Percentiles rank a stretch among this genome's conserved stretches.
Conservation (phyloP, 2,888 invertebrate genomes). For the Adelphocoris suturalis region DNA sequence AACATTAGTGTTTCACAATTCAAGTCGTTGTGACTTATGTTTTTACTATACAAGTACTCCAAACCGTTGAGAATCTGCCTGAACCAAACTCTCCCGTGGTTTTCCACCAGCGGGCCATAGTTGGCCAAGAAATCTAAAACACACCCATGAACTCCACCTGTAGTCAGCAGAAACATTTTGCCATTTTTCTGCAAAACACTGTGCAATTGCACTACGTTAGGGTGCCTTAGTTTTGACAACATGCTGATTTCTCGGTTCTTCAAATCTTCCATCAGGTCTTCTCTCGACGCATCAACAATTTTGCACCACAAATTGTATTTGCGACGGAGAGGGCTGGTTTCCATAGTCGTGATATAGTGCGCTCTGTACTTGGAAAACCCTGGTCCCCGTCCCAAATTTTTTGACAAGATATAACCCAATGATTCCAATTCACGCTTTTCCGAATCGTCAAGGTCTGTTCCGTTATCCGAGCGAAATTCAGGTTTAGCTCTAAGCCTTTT, state of each 20-base stretch:
- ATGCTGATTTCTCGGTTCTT: slow-evolving; percentile 42
- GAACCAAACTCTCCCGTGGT: slow-evolving; percentile 61
- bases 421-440: slow-evolving; percentile 43
- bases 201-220: slow-evolving; percentile 23
- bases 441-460: not conserved
- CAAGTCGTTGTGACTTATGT: slow-evolving; percentile 47
- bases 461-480: not conserved
- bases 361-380: slow-evolving; percentile 18
- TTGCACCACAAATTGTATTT: slow-evolving; percentile 50
- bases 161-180: slow-evolving; percentile 16
- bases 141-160: slow-evolving; percentile 25
- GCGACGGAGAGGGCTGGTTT: slow-evolving; percentile 2
- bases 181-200: slow-evolving; percentile 24
- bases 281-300: slow-evolving; percentile 28
- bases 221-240: slow-evolving; percentile 39
- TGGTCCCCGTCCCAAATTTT: not conserved
- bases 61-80: slow-evolving; percentile 59
- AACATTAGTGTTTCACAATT: slow-evolving; percentile 57
- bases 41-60: slow-evolving; percentile 47
- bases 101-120: slow-evolving; percentile 32
- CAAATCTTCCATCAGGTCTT: slow-evolving; percentile 24
- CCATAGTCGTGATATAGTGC: not conserved
- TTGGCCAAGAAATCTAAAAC: slow-evolving; percentile 44
- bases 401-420: slow-evolving; percentile 27
- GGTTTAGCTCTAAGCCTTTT: slow-evolving; percentile 27